phyloP scores from a whole-genome alignment of 35 echinoderm and acorn worm species.

The Eucidaris tribuloides region DNA sequence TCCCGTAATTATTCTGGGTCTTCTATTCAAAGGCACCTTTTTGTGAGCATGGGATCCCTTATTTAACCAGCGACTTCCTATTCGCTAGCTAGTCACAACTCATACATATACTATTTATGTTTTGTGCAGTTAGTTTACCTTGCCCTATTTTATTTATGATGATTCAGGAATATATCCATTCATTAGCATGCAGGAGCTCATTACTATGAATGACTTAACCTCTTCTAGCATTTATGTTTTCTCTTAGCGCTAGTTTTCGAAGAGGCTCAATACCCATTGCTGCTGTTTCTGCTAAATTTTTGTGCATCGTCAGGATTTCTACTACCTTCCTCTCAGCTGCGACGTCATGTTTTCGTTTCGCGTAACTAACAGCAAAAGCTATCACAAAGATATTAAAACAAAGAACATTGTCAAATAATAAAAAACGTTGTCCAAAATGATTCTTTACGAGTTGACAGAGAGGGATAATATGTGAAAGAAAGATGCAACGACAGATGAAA shows the following conservation, averaged over 20 bases:
- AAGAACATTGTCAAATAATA: too few relatives aligned
- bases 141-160: not conserved
- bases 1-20: too few relatives aligned
- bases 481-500: too few relatives aligned
- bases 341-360: constrained; percentile 90
- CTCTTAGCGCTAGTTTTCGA: constrained; percentile 96
- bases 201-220: constrained; percentile 45
- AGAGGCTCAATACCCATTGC: constrained; percentile 77
- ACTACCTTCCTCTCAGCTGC: constrained; percentile 92
- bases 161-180: not conserved
- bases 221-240: constrained; percentile 94
- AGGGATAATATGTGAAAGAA: too few relatives aligned
- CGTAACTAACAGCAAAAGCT: constrained; percentile 3
- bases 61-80: not conserved
- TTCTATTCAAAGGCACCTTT: too few relatives aligned
- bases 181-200: not conserved
- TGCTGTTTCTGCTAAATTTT: constrained; percentile 68
- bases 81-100: not conserved
- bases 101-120: not conserved
- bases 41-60: too few relatives aligned
- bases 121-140: not conserved
- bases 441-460: too few relatives aligned
- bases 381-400: too few relatives aligned
- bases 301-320: constrained; percentile 71
- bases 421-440: too few relatives aligned